These are phyloP conservation scores for Eupithecia subfuscata DNA, from an alignment of 2,888 invertebrate species.

Conservation along the genomic window DNA sequence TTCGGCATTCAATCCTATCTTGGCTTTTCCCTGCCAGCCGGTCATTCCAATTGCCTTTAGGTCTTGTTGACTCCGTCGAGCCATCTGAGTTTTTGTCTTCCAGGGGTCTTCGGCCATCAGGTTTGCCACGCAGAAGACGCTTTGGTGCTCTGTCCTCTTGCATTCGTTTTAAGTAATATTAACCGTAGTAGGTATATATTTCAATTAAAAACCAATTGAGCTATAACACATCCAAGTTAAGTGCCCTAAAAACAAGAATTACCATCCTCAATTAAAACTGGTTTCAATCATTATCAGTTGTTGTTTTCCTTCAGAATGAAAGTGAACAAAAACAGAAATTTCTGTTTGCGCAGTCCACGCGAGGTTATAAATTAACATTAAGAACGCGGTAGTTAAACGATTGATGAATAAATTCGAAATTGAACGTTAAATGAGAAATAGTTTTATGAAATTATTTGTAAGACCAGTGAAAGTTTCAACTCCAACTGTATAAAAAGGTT, in stretches of 20 bases:
- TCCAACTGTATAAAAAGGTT: background rate
- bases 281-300: constrained; percentile 39
- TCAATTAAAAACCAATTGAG: background rate
- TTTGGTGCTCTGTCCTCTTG: too few species aligned
- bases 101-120: too few species aligned
- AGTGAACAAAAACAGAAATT: constrained; percentile 45
- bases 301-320: constrained; percentile 49
- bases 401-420: constrained; percentile 28
- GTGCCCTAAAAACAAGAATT: constrained; percentile 45
- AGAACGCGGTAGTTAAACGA: constrained; percentile 34
- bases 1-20: too few species aligned
- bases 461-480: background rate
- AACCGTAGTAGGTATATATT: constrained; percentile 18
- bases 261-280: constrained; percentile 50
- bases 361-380: constrained; percentile 34
- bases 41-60: too few species aligned
- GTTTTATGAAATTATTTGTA: background rate
- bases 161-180: too few species aligned
- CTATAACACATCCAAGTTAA: constrained; percentile 37
- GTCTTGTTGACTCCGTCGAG: too few species aligned
- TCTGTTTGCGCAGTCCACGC: constrained; percentile 49
- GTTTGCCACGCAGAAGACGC: too few species aligned
- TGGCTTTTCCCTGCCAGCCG: too few species aligned
- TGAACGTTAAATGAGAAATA: constrained; percentile 7
- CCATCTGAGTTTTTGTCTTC: too few species aligned